Conservation (phyloP, 2,113 vertebrate genomes). For the Microcebus lehilahytsara region DNA sequence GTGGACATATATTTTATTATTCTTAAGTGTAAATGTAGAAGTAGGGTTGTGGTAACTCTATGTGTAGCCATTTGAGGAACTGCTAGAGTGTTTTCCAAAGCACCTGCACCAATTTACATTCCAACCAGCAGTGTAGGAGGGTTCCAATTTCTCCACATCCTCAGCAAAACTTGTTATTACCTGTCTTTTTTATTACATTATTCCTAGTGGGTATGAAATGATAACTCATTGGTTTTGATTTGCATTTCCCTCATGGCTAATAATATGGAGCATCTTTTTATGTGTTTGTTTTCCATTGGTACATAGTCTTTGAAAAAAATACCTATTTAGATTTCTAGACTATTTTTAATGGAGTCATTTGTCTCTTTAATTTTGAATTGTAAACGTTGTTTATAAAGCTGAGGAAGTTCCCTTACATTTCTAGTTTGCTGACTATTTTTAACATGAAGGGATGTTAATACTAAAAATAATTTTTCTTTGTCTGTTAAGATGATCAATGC, state of each 20-base stretch:
- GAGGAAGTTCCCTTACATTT: not conserved
- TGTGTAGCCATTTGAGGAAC: too few relatives aligned
- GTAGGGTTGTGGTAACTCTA: too few relatives aligned
- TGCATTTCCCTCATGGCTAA: not conserved
- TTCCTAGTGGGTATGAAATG: not conserved
- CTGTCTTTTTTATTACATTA: not conserved
- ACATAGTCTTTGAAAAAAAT: not conserved
- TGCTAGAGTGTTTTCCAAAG: too few relatives aligned
- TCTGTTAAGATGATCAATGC: not conserved
- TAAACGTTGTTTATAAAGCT: not conserved
- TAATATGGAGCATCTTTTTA: not conserved
- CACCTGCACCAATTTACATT: not conserved
- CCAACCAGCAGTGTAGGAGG: not conserved
- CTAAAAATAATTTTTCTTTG: not conserved
- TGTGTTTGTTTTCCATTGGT: not conserved
- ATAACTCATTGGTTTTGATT: not conserved
- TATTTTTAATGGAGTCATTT: not conserved
- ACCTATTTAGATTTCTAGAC: not conserved
- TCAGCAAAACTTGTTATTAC: not conserved
- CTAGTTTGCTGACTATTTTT: not conserved
- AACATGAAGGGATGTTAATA: not conserved
- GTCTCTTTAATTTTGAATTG: not conserved
- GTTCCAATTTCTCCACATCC: not conserved
- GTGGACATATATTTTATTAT: too few relatives aligned
- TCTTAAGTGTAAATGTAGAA: too few relatives aligned